Percentiles rank a stretch among this genome's conserved stretches.
These are phyloP conservation scores for Entosphenus tridentatus DNA, from an alignment of 2,113 vertebrate species.

Conservation along the genomic window DNA sequence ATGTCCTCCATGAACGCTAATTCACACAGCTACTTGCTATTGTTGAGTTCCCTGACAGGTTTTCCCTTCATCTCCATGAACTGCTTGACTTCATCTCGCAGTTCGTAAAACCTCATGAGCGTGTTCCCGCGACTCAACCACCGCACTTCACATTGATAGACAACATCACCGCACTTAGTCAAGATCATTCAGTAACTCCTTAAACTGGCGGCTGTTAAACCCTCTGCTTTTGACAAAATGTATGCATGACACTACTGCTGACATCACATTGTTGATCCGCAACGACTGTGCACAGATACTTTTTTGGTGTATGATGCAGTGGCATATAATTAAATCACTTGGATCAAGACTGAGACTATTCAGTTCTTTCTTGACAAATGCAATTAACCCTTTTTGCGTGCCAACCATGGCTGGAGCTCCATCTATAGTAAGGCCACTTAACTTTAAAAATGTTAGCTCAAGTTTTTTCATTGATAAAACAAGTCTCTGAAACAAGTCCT, in stretches of 20 bases:
- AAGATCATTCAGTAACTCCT: conserved; percentile 12
- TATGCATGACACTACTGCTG: conserved; percentile 10
- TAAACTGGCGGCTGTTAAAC: conserved; percentile 11
- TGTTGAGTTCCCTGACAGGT: conserved; percentile 12
- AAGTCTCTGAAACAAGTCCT: conserved; percentile 11
- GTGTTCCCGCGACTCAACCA: conserved; percentile 10
- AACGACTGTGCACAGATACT: conserved; percentile 11
- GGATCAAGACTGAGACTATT: conserved; percentile 8
- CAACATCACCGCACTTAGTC: conserved; percentile 12
- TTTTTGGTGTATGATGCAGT: conserved; percentile 14
- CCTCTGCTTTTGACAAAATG: conserved; percentile 13
- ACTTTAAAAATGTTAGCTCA: conserved; percentile 10
- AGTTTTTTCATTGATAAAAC: conserved; percentile 6
- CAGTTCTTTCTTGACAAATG: conserved; percentile 12
- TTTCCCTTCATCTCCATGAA: conserved; percentile 14
- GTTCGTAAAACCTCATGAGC: conserved; percentile 13
- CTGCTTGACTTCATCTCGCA: conserved; percentile 11
- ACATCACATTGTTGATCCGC: conserved; percentile 7
- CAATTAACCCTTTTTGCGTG: conserved; percentile 11
- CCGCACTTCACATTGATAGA: conserved; percentile 13
- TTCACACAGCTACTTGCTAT: conserved; percentile 14
- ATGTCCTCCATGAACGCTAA: conserved; percentile 14
- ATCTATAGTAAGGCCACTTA: conserved; percentile 11
- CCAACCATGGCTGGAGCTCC: conserved; percentile 11
- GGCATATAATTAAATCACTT: conserved; percentile 12